These are phyloP conservation scores for Chloebia gouldiae DNA, from an alignment of 2,113 vertebrate species.

Conservation along the genomic window DNA sequence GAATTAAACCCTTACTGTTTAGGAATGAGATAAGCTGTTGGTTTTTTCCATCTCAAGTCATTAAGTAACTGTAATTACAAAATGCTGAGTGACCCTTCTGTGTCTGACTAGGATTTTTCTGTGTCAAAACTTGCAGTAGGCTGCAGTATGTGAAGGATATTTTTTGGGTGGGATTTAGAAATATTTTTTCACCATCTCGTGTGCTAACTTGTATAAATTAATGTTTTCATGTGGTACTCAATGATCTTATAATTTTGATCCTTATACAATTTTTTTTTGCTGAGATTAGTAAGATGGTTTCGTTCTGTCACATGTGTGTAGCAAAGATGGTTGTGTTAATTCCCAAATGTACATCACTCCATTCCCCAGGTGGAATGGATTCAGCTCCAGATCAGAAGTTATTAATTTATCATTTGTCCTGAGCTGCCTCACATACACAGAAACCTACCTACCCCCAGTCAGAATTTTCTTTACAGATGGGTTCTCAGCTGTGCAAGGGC, in stretches of 20 bases:
- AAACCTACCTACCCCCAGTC: neutral
- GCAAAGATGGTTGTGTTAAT: neutral
- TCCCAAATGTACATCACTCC: neutral
- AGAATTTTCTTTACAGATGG: neutral
- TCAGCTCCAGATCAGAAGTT: neutral
- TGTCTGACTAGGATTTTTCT: neutral
- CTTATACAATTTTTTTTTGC: neutral
- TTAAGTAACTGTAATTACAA: neutral
- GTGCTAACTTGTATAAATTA: neutral
- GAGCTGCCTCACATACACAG: neutral
- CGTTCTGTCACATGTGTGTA: neutral
- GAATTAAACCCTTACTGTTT: neutral
- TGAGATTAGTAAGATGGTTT: neutral
- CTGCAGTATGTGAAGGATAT: neutral
- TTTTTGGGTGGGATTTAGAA: neutral
- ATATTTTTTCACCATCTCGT: accelerated
- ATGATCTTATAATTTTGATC: neutral
- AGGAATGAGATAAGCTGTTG: neutral
- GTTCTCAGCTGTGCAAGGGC: neutral
- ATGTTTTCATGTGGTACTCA: neutral
- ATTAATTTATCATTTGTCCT: neutral
- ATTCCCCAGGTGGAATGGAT: neutral
- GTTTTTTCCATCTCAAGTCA: neutral
- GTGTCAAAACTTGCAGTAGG: neutral
- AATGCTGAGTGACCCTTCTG: neutral